These are phyloP conservation scores for Calyptomena viridis DNA, from an alignment of 2,113 vertebrate species.

Conservation along the genomic window DNA sequence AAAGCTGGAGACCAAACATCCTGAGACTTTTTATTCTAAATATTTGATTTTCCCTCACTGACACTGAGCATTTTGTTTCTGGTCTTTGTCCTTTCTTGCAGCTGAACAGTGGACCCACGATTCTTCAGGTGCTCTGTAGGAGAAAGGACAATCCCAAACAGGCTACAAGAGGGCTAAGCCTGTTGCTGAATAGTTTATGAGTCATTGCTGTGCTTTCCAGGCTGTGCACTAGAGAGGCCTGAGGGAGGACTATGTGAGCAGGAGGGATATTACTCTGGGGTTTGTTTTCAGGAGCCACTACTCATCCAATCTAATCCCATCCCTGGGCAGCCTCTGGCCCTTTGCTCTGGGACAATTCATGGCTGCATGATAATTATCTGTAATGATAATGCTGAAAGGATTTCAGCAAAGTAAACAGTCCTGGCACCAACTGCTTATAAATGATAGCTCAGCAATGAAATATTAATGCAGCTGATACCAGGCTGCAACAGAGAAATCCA, in stretches of 20 bases:
- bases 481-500: background rate
- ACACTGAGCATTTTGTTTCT: background rate
- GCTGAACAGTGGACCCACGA: background rate
- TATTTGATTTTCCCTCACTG: conserved; percentile 31
- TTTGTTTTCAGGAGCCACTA: background rate
- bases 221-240: background rate
- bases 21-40: conserved; percentile 27
- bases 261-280: background rate
- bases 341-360: background rate
- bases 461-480: background rate
- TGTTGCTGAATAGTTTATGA: background rate
- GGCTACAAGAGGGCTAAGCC: background rate
- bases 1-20: conserved; percentile 42
- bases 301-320: background rate
- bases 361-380: too few species aligned
- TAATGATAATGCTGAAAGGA: background rate
- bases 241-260: background rate
- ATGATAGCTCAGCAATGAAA: conserved; percentile 14
- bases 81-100: background rate
- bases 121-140: background rate
- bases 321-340: background rate
- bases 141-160: background rate
- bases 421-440: background rate
- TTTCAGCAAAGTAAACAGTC: background rate
- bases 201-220: background rate